Evolutionary conservation across 37 sponge, comb jelly and placozoan genomes (phyloP).

Genomic region (Cladorhizidae sp.): DNA sequence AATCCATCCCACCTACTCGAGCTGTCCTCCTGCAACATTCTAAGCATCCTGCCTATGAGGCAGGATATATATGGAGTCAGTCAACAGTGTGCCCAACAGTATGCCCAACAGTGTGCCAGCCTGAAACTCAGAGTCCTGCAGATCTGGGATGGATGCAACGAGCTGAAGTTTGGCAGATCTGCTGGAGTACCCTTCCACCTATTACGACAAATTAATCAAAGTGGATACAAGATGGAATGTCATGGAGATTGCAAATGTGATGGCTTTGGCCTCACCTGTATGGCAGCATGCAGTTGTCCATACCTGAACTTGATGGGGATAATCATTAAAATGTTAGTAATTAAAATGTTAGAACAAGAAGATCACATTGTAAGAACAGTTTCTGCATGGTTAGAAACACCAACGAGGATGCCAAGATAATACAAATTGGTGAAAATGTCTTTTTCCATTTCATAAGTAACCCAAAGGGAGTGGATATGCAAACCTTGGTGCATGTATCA

Average conservation of each 20-base stretch:
- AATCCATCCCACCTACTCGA: too few species aligned
- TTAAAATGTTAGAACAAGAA: not conserved
- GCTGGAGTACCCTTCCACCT: not conserved
- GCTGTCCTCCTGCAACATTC: not conserved
- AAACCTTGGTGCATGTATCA: too few species aligned
- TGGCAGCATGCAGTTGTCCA: not conserved
- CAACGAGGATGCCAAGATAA: not conserved
- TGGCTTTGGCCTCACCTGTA: conserved; percentile 6
- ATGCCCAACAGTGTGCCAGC: not conserved
- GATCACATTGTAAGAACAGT: not conserved
- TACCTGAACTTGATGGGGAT: not conserved
- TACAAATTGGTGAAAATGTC: too few species aligned
- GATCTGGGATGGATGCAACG: not conserved
- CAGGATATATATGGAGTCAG: not conserved
- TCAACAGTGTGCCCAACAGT: too few species aligned
- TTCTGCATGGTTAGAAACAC: not conserved
- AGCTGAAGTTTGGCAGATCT: not conserved
- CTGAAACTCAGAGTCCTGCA: conserved; percentile 1
- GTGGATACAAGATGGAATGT: conserved; percentile 17
- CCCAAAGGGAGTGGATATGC: too few species aligned
- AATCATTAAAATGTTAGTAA: not conserved
- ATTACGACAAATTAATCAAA: not conserved
- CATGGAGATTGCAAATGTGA: not conserved
- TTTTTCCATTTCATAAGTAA: too few species aligned
- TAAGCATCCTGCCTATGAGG: not conserved